Evolutionary conservation across 2,888 invertebrate genomes (phyloP), one percentile per base, ranked within the genome.

Genomic region (Thysanoteuthis rhombus): DNA sequence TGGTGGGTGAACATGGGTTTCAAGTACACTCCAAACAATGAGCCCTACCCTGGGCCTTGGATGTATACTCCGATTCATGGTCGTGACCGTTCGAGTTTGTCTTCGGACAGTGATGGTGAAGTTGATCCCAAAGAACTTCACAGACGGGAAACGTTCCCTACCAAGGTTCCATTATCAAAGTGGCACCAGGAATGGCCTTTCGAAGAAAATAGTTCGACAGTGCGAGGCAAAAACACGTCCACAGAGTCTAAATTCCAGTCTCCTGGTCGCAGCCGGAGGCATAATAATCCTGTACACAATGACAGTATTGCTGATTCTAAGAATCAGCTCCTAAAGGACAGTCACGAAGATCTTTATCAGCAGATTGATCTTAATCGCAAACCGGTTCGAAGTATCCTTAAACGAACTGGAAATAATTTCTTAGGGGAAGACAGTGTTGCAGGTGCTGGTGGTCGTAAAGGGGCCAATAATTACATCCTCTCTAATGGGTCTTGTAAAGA

Each of bases 1-100:
- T 98, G 99, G 98, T 99, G 99, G 99, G 98, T 99, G 94, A 99
- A 99, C 94, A 95, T 96, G 39, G 96, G 96, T 58, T 96, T 96
- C 94, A 95, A 95, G 36, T 94, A 94, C 90, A 95, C 95, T 93
- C 96, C 96, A 6, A 95, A 95, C 92, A 95, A 95, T 39, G 94
- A 94, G 75, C 95, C 95, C 8, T 96, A 96, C 94, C 94, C 95
- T 1, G 94, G 94, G 28, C 95, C 95, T 16, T 95, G 95, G 93
- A 94, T 95, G 92, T 94, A 95, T 32, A 94, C 95, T 89, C 95
- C 95, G 32, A 94, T 95, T 38, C 93, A 90, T 39, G 52, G 89
- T 32, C 89, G n/a, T 19, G 47, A 58, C 90, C 90, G 58, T 39
- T 93, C 93, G 38, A 94, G 95, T 94, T 94, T 95, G 75, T 96